Evolutionary conservation across 2,113 vertebrate genomes (phyloP).

Genomic region (Calyptommatus sinebrachiatus): DNA sequence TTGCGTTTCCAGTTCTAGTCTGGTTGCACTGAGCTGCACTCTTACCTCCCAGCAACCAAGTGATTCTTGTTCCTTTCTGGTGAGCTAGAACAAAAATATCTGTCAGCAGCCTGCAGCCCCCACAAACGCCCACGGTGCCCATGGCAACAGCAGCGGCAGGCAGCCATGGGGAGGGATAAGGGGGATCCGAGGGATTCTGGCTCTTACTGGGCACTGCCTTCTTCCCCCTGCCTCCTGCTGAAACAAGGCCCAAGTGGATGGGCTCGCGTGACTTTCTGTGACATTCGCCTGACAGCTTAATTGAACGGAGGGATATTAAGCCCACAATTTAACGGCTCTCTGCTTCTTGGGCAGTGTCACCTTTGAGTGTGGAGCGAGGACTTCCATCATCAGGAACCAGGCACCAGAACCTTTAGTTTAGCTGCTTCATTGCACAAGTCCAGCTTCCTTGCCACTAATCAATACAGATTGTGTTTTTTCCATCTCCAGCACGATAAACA

Average conservation of each 20-base stretch:
- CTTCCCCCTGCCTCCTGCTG: neutral
- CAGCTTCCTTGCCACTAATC: neutral
- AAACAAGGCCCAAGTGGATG: neutral
- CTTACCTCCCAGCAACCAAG: slow-evolving; percentile 5
- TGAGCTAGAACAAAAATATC: slow-evolving; percentile 26
- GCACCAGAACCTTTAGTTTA: neutral
- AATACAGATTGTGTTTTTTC: neutral
- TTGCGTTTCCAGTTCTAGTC: neutral
- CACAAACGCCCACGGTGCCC: slow-evolving; percentile 33
- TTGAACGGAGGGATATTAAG: neutral
- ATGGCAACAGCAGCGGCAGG: slow-evolving; percentile 37
- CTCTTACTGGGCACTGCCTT: neutral
- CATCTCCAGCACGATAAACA: neutral
- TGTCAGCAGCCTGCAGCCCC: slow-evolving; percentile 29
- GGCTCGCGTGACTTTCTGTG: neutral
- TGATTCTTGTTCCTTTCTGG: slow-evolving; percentile 8
- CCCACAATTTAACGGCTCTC: neutral
- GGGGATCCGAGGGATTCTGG: neutral
- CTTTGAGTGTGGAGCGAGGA: neutral
- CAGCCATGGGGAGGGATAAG: slow-evolving; percentile 6
- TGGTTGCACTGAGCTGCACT: slow-evolving; percentile 1
- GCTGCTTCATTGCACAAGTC: neutral
- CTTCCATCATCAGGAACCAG: neutral
- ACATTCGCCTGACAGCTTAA: neutral
- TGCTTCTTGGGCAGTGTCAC: neutral